phyloP scores from a whole-genome alignment of 2,797 vertebrate species.

The Tiaroga cobitis region DNA sequence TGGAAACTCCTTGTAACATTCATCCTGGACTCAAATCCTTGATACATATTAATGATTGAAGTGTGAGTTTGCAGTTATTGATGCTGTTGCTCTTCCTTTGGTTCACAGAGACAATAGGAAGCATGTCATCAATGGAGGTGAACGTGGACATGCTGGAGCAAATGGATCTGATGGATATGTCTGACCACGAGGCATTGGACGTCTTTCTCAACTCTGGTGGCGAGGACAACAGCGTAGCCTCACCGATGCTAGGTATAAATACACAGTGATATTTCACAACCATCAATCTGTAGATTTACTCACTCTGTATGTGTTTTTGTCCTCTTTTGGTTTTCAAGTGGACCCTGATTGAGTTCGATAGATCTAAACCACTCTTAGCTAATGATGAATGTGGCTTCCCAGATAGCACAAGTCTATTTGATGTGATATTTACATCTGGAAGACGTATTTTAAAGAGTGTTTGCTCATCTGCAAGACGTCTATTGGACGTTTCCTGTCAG shows the following conservation, averaged over 20 bases:
- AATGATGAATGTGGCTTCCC: constrained; percentile 8
- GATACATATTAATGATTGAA: constrained; percentile 30
- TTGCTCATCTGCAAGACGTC: no score
- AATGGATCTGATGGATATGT: constrained; percentile 88
- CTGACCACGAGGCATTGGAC: constrained; percentile 87
- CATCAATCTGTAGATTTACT: neutral
- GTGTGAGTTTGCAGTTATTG: neutral
- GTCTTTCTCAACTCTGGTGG: constrained; percentile 86
- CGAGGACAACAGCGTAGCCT: constrained; percentile 82
- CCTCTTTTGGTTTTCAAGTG: neutral
- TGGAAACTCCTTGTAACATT: constrained; percentile 1
- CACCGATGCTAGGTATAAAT: constrained; percentile 84
- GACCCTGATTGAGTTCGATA: neutral
- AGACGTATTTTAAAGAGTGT: no score
- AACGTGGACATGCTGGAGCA: constrained; percentile 88
- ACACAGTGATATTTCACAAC: neutral
- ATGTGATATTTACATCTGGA: no score
- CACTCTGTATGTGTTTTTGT: no score
- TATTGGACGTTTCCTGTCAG: no score
- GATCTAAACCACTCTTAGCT: constrained; percentile 14
- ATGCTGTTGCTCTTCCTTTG: constrained; percentile 51
- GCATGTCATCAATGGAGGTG: constrained; percentile 91
- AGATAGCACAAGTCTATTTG: no score
- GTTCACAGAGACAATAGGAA: constrained; percentile 84
- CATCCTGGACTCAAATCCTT: constrained; percentile 71